These are phyloP conservation scores for Camptogramma bilineatum DNA, from an alignment of 2,888 invertebrate genomes.

Conservation along the genomic window DNA sequence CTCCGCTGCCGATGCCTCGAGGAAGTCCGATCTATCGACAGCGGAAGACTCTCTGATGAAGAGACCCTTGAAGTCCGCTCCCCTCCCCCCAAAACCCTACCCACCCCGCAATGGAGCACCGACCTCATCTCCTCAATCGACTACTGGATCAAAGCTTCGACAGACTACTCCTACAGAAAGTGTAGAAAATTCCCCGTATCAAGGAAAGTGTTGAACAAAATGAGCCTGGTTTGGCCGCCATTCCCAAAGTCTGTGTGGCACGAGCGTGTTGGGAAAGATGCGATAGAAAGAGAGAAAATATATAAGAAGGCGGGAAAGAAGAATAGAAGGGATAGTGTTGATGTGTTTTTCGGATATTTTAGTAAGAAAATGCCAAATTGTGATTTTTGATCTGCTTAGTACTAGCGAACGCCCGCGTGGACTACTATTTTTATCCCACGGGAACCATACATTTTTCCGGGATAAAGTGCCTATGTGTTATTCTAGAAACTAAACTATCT, in stretches of 20 bases:
- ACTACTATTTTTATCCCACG: too few species aligned
- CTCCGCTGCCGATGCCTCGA: slow-evolving; percentile 50
- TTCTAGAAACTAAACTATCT: too few species aligned
- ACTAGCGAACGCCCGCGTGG: too few species aligned
- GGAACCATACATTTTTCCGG: too few species aligned
- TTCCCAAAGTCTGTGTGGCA: slow-evolving; percentile 48
- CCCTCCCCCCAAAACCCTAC: slow-evolving; percentile 43
- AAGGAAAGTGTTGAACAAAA: slow-evolving; percentile 32
- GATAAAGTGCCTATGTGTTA: too few species aligned
- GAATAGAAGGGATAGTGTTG: slow-evolving; percentile 39
- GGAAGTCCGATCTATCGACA: slow-evolving; percentile 23
- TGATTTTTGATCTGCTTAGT: background rate
- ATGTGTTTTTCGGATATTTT: slow-evolving; percentile 44
- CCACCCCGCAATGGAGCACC: slow-evolving; percentile 42
- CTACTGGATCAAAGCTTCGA: slow-evolving; percentile 44
- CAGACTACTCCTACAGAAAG: slow-evolving; percentile 30
- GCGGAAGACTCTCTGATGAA: slow-evolving; percentile 34
- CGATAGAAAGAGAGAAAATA: slow-evolving; percentile 27
- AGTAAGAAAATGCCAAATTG: slow-evolving; percentile 15
- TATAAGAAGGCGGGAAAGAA: slow-evolving; percentile 18
- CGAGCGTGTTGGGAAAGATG: slow-evolving; percentile 31
- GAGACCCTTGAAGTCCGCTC: slow-evolving; percentile 35
- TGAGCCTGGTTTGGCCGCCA: slow-evolving; percentile 49
- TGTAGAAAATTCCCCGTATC: slow-evolving; percentile 38
- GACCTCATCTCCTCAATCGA: slow-evolving; percentile 29